phyloP scores from a whole-genome alignment of 2,888 invertebrate genomes.

The Tortrix viridana region DNA sequence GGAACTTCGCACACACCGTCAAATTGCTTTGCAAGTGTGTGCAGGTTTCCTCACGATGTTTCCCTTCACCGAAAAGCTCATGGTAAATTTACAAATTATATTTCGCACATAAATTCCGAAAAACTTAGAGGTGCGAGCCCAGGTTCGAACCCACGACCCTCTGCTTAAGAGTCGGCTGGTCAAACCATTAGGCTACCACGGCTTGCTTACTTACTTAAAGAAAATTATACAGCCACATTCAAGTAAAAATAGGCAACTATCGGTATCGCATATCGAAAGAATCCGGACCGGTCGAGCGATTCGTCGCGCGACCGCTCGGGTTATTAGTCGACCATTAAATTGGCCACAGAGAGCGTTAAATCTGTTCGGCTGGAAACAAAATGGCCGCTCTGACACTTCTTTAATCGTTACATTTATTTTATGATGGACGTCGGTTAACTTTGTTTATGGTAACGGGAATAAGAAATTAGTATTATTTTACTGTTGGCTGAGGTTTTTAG shows the following conservation, averaged over 20 bases:
- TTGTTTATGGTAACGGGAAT: slow-evolving; percentile 26
- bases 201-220: too few relatives aligned
- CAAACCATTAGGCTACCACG: too few relatives aligned
- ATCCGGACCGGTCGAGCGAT: slow-evolving; percentile 54
- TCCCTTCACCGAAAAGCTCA: too few relatives aligned
- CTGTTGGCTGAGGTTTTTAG: neutral
- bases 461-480: neutral
- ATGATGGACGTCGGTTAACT: slow-evolving; percentile 37
- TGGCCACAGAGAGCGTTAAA: slow-evolving; percentile 64
- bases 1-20: too few relatives aligned
- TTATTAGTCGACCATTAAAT: slow-evolving; percentile 70
- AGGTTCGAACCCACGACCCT: too few relatives aligned
- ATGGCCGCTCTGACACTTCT: slow-evolving; percentile 58
- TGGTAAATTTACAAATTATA: too few relatives aligned
- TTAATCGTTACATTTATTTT: slow-evolving; percentile 44
- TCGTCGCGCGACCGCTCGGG: slow-evolving; percentile 60
- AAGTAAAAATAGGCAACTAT: slow-evolving; percentile 10
- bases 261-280: slow-evolving; percentile 20
- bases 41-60: too few relatives aligned
- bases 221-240: neutral
- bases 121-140: too few relatives aligned
- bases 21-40: too few relatives aligned
- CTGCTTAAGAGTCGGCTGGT: too few relatives aligned
- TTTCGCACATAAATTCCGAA: too few relatives aligned
- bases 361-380: slow-evolving; percentile 63